Evolutionary conservation across 2,797 vertebrate species (phyloP).

Genomic region (Pyrocephalus nanus): DNA sequence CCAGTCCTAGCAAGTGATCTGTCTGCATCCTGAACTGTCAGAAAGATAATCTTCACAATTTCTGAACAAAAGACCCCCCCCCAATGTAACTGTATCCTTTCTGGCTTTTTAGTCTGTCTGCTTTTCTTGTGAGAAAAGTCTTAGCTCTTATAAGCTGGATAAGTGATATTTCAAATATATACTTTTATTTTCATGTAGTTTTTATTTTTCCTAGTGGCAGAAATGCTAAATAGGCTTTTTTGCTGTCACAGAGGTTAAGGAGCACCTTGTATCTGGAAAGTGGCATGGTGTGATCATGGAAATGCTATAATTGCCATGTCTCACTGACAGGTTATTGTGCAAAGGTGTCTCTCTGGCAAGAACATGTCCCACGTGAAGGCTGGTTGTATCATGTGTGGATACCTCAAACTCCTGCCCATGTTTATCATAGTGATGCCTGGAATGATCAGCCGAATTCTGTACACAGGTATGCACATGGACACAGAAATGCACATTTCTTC

Average conservation of each 20-base stretch:
- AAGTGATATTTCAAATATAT: neutral
- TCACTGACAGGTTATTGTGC: conserved; percentile 88
- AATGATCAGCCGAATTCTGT: conserved; percentile 96
- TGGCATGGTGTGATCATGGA: neutral
- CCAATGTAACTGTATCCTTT: neutral
- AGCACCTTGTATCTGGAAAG: neutral
- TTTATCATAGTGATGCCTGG: conserved; percentile 96
- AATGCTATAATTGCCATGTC: neutral
- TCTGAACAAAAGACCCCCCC: neutral
- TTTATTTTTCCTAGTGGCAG: neutral
- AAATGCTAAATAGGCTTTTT: neutral
- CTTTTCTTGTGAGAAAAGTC: neutral
- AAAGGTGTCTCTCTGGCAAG: conserved; percentile 93
- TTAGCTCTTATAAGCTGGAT: neutral
- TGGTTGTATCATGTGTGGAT: conserved; percentile 91
- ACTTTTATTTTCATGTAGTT: neutral
- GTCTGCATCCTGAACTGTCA: neutral
- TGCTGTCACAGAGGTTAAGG: neutral
- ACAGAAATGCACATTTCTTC: neutral
- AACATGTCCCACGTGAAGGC: conserved; percentile 92
- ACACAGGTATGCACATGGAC: conserved; percentile 75
- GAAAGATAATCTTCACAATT: neutral
- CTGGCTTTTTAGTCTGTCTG: neutral
- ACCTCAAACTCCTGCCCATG: conserved; percentile 93
- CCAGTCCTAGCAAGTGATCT: neutral